Evolutionary conservation across 2,888 invertebrate genomes (phyloP), one percentile per base, ranked within the genome.

Genomic region (Torymus texanus): DNA sequence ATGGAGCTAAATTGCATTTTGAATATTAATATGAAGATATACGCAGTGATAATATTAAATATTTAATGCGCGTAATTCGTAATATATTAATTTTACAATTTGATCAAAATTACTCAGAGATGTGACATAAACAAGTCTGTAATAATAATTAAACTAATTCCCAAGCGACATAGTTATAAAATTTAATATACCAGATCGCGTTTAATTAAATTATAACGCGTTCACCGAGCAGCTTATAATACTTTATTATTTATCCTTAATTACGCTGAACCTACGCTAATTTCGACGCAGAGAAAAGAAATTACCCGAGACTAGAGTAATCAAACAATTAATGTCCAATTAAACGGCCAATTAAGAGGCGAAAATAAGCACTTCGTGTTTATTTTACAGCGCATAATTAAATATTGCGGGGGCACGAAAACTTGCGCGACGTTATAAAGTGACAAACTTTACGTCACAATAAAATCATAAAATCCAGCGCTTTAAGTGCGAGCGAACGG

Each of bases 381-480:
- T 55, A 68, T 68, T 76, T 76, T 59, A 76, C 58, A 62, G 12
- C 41, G n/a, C 21, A 29, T 56, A 73, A 80, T 80, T 68, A 68
- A 80, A 76, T 76, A 76, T 63, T 5, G 41, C 55, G 13, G 50
- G 66, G 55, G 61, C n/a, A 61, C 53, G 41, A 41, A 55, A 18
- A 72, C 41, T 59, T 41, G 55, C 61, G 58, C 53, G 51, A 63
- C 67, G 56, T 1, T 72, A 72, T 74, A 80, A 74, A 80, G 61
- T 66, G 77, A 74, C 77, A 56, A 77, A 77, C 70, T 77, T 77
- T 77, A 74, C 61, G 80, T 74, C 65, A 71, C 77, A 61, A 61
- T 74, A 73, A 80, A 80, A 80, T 77, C 61, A 74, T 80, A 77
- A 80, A 79, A 80, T 62, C 67, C 51, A n/a, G n/a, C 50, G 75